Conservation (phyloP, 2,888 invertebrate genomes). For the Serrognathus titanus region DNA sequence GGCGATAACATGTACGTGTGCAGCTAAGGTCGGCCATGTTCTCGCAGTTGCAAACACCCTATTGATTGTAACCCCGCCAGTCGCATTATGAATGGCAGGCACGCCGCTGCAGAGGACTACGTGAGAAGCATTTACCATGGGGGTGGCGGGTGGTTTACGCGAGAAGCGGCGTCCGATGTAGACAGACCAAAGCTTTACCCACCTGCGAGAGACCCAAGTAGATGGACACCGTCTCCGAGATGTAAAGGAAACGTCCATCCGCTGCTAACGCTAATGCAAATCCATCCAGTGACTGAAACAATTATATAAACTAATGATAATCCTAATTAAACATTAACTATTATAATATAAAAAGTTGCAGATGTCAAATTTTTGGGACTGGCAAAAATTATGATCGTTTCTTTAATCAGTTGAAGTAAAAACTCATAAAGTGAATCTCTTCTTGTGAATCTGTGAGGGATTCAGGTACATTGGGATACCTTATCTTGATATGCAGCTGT, state of each 20-base stretch:
- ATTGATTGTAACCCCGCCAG: conserved; percentile 50
- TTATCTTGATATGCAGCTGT: too few species aligned
- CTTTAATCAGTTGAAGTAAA: too few species aligned
- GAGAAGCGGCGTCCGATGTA: conserved; percentile 19
- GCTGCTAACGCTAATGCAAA: conserved; percentile 95
- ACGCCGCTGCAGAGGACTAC: conserved; percentile 59
- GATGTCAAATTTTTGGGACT: too few species aligned
- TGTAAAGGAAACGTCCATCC: conserved; percentile 97
- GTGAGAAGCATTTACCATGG: conserved; percentile 54
- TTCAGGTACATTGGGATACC: too few species aligned
- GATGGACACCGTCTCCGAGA: conserved; percentile 99
- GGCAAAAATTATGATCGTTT: too few species aligned
- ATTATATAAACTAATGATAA: conserved; percentile 4
- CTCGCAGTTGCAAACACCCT: conserved; percentile 50
- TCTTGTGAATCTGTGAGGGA: too few species aligned
- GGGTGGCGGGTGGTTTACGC: conserved; percentile 20
- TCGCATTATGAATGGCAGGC: conserved; percentile 59
- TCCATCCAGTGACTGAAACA: conserved; percentile 88
- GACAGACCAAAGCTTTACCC: conserved; percentile 46
- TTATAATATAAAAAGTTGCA: too few species aligned
- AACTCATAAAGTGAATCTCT: too few species aligned
- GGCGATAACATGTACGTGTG: conserved; percentile 45
- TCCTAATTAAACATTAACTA: not conserved
- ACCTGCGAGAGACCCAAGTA: conserved; percentile 99
- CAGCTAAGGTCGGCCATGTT: conserved; percentile 48